phyloP scores from a whole-genome alignment of 2,888 invertebrate genomes.

The Acanthosepion pharaonis region DNA sequence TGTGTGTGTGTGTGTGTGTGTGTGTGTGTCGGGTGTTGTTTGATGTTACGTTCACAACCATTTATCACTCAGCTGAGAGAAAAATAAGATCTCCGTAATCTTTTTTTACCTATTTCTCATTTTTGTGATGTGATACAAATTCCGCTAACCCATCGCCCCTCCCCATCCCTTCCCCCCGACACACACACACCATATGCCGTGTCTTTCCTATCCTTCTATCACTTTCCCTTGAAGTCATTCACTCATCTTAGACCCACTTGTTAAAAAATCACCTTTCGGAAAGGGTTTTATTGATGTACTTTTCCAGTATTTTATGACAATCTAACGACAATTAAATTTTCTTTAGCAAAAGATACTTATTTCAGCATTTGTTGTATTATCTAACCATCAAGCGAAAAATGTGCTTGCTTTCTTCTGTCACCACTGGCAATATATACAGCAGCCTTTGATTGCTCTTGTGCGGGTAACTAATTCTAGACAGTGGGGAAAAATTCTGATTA shows the following conservation, averaged over 20 bases:
- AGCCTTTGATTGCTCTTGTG: too few species aligned
- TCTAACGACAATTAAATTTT: neutral
- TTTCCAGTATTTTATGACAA: neutral
- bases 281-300: neutral
- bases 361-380: too few species aligned
- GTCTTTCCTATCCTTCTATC: fast-evolving
- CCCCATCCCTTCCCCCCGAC: too few species aligned
- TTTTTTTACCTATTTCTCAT: neutral
- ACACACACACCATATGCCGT: too few species aligned
- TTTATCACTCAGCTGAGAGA: neutral
- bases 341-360: too few species aligned
- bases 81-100: neutral
- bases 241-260: neutral
- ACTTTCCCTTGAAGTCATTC: neutral
- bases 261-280: neutral
- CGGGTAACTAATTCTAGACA: too few species aligned
- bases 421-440: too few species aligned
- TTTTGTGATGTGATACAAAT: neutral
- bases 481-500: too few species aligned
- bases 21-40: too few species aligned
- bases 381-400: too few species aligned
- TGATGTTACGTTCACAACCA: neutral
- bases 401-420: too few species aligned
- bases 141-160: neutral
- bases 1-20: too few species aligned